Base-by-base conservation (phyloP, 2,797 vertebrate species). In the Pipistrellus pygmaeus region DNA sequence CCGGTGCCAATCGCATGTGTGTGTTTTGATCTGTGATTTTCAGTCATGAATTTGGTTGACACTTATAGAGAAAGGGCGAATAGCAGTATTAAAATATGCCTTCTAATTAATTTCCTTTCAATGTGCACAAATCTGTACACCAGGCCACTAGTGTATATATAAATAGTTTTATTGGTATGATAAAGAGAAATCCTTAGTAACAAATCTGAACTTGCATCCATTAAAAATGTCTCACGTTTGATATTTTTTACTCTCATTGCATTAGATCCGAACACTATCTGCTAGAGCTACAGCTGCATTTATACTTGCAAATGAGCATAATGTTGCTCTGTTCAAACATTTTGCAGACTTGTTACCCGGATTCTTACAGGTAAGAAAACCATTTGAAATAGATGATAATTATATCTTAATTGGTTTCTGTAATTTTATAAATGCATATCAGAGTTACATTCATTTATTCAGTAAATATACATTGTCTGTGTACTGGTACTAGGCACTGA, bases 281-380 rank as follows among this genome's bases (percentile, higher is more conserved):
- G 99, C 99, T 83, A 99, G 99, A 93, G 99, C 99, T 57, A 99
- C 99, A 0, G 98, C 99, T 12, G 99, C 99, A 1, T 99, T 99
- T 96, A 98, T 99, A 41, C 98, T 99, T 96, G 99, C 99, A 89
- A 99, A 99, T 38, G 99, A 99, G 96, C 98, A 99, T 97, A 99
- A 99, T 97, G 97, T 99, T 1, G 98, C 98, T 3, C 98, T 99
- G 68, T 99, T 99, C 90, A 99, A 99, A 98, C 99, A 99, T 97
- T 99, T 99, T 96, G 97, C 99, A 25, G 99, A 99, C 97, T 98
- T 99, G 93, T 98, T 99, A 69, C 99, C 99, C 0, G 99, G 99
- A 94, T 98, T 99, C 92, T 98, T 99, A 96, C 99, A 99, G 99
- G 99, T 99, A 96, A 97, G 98, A 93, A 96, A 84, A 86, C 7